Evolutionary conservation across 64 coral and sea anemone species (phyloP), one percentile per base, ranked within the genome.

Genomic region (Exaiptasia diaphana): DNA sequence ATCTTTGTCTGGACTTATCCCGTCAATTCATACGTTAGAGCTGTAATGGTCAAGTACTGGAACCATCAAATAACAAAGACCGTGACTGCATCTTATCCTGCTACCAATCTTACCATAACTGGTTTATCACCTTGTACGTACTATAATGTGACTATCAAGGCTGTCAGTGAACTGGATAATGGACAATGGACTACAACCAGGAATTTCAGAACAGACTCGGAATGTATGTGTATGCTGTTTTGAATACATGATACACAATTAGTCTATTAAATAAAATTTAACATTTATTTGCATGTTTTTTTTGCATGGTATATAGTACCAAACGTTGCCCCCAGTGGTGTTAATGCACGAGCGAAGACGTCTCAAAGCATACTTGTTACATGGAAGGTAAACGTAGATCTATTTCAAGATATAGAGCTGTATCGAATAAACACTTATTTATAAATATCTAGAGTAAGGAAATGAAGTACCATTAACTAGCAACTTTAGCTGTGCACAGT

Each of bases 371-470:
- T 88, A 21, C 37, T 50, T 2, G 45, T 88, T 59, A 78, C 63
- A 14, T 88, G 85, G 85, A 64, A 79, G 75, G 85, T 88, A n/a
- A n/a, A 64, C 18, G n/a, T n/a, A n/a, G n/a, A n/a, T n/a, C n/a
- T n/a, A n/a, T 54, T 59, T 14, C 21, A 4, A 59, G 43, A 6
- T 12, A 17, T 27, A 23, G 22, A 8, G 2, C 26, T 29, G 4
- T 68, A 37, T 67, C n/a, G 7, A n/a, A n/a, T n/a, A n/a, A n/a
- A n/a, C n/a, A n/a, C n/a, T 67, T 67, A 67, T 36, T 67, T 10
- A 18, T 30, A 15, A 68, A 68, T 29, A 29, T 3, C n/a, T n/a
- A n/a, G 43, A 29, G 18, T 82, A 12, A 45, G 14, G 0, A 61
- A 61, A 29, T 7, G 43, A 46, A 46, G 43, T 46, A 8, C 15